A percentile compares a stretch with the other conserved stretches of the same genome.
Conservation (phyloP, 2,888 invertebrate genomes). For the Diaphora mendica region DNA sequence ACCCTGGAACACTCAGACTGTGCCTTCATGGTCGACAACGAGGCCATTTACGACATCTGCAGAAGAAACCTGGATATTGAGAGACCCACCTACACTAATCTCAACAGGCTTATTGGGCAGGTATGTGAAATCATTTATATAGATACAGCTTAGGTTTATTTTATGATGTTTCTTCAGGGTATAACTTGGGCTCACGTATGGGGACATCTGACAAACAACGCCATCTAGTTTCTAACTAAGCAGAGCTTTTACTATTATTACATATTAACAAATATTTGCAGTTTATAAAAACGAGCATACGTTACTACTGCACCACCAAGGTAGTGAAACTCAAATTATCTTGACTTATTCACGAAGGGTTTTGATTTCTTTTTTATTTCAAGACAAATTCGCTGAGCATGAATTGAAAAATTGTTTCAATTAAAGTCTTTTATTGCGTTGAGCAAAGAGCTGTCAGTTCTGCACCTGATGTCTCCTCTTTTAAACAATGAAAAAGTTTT, state of each 20-base stretch:
- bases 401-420: not conserved
- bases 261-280: too few relatives aligned
- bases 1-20: conserved; percentile 95
- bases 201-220: too few relatives aligned
- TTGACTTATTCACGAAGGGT: not conserved
- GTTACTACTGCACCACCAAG: too few relatives aligned
- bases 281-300: too few relatives aligned
- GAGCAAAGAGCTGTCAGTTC: not conserved
- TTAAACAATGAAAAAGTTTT: not conserved
- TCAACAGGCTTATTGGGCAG: conserved; percentile 94
- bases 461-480: not conserved
- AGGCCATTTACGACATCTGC: conserved; percentile 95
- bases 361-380: not conserved
- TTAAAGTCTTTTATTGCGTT: not conserved
- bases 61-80: conserved; percentile 94
- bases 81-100: conserved; percentile 94
- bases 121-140: conserved; percentile 52
- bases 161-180: too few relatives aligned
- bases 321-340: not conserved
- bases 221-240: too few relatives aligned
- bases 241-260: too few relatives aligned
- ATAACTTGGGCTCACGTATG: too few relatives aligned
- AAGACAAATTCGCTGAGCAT: not conserved
- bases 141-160: too few relatives aligned
- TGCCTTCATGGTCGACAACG: conserved; percentile 97